Evolutionary conservation across 2,888 invertebrate genomes (phyloP), one percentile per base, ranked within the genome.

Genomic region (Drosophila subquinaria): DNA sequence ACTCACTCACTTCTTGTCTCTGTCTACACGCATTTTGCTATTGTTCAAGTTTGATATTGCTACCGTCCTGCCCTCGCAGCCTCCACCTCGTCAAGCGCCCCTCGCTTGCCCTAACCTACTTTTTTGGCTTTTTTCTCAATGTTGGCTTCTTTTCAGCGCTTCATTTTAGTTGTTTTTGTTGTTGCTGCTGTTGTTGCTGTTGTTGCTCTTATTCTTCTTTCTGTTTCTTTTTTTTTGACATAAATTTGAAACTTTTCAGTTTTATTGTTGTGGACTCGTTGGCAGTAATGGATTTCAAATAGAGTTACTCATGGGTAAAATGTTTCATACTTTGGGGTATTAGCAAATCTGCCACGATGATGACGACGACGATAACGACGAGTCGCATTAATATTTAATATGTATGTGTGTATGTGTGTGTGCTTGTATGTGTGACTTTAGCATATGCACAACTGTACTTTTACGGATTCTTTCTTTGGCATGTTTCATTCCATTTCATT

Each of bases 221-320:
- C 47, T 53, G 69, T 45, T 42, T 38, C 47, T 53, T 70, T 45
- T 73, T 82, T 79, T 82, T 76, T 88, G 81, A 88, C 85, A 88
- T 89, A 86, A 86, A 89, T 89, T 86, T 88, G 85, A 85, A 86
- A 89, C 83, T 86, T 89, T 88, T 82, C 76, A 86, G 89, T 88
- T 86, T 86, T 88, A 88, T 86, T 86, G 86, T 86, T 82, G 81
- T 73, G 72, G 82, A 88, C 89, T 86, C 85, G 86, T 86, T 84
- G 88, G 86, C 86, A 79, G 82, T 86, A 86, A 86, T 86, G 86
- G 89, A 86, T 86, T 86, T 89, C 86, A 81, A 86, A 86, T 89
- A 85, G 86, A 89, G 89, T 86, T 89, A 88, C 89, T 86, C 86
- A 86, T 88, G 86, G 89, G 88, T 89, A 88, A 86, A 89, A 86